Percentiles rank a stretch among this genome's conserved stretches.
Evolutionary conservation across 2,797 vertebrate genomes (phyloP).

Genomic region (Gobio occitaniae): DNA sequence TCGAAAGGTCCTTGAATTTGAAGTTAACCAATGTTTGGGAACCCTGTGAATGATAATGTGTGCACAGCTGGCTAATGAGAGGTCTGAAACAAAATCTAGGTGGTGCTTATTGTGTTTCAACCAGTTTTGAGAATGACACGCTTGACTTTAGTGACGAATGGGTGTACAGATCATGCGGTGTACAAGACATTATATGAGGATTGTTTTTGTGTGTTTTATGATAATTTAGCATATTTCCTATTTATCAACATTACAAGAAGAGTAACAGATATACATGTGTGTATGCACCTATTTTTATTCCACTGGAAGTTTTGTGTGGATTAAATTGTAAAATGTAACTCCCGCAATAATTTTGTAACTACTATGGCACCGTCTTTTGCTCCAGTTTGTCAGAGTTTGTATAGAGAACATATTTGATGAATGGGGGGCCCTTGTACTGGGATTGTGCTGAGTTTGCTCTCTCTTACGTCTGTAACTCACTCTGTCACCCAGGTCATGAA

Average conservation of each 20-base stretch:
- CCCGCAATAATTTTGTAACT: not conserved
- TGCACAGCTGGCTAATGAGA: not conserved
- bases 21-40: too few species aligned
- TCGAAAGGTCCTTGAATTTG: too few species aligned
- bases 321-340: not conserved
- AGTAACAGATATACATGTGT: not conserved
- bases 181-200: not conserved
- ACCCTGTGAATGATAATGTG: not conserved
- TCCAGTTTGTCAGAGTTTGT: not conserved
- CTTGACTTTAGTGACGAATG: not conserved
- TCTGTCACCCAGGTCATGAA: conserved; percentile 85
- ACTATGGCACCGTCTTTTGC: not conserved
- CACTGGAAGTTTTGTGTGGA: not conserved
- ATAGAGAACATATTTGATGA: conserved; percentile 12
- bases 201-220: not conserved
- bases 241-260: not conserved
- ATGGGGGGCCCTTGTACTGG: conserved; percentile 7
- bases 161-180: not conserved
- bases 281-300: not conserved
- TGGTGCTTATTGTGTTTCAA: too few species aligned
- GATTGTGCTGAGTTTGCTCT: conserved; percentile 19
- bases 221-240: not conserved
- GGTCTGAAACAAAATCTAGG: too few species aligned
- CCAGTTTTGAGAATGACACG: not conserved
- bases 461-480: conserved; percentile 9